Conservation (phyloP, 2,888 invertebrate species). For the Ypsolopha scabrella region DNA sequence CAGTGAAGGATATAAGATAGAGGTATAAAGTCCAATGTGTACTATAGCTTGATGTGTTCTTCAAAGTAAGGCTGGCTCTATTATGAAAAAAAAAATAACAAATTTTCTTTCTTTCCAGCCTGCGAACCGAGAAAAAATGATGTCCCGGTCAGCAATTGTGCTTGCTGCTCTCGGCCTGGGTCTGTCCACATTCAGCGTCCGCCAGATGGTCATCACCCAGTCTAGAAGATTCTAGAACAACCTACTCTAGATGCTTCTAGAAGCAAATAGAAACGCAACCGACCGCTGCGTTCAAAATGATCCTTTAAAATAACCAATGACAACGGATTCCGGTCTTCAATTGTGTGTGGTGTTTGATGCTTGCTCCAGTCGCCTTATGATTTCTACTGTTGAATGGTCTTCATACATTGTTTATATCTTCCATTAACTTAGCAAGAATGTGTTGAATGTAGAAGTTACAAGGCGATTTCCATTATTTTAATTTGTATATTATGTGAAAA, state of each 20-base stretch:
- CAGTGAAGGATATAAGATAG: too few species aligned
- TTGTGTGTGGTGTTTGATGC: too few species aligned
- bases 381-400: too few species aligned
- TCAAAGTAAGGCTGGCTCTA: not conserved
- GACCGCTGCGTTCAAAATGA: not conserved
- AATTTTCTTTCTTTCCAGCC: constrained; percentile 34
- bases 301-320: too few species aligned
- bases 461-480: too few species aligned
- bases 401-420: too few species aligned
- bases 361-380: too few species aligned
- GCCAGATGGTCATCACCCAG: constrained; percentile 69
- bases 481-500: constrained; percentile 4
- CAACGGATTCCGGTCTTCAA: too few species aligned
- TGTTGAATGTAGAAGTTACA: too few species aligned
- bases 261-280: not conserved
- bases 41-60: too few species aligned
- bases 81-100: not conserved
- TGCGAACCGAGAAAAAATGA: constrained; percentile 65
- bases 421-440: too few species aligned
- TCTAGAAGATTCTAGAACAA: constrained; percentile 41
- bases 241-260: not conserved
- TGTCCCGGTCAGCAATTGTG: constrained; percentile 68
- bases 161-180: constrained; percentile 71
- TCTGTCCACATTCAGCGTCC: constrained; percentile 73
- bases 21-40: too few species aligned